Conservation (phyloP, 1,140 invertebrate genomes). For the Tetramorium alpestre region DNA sequence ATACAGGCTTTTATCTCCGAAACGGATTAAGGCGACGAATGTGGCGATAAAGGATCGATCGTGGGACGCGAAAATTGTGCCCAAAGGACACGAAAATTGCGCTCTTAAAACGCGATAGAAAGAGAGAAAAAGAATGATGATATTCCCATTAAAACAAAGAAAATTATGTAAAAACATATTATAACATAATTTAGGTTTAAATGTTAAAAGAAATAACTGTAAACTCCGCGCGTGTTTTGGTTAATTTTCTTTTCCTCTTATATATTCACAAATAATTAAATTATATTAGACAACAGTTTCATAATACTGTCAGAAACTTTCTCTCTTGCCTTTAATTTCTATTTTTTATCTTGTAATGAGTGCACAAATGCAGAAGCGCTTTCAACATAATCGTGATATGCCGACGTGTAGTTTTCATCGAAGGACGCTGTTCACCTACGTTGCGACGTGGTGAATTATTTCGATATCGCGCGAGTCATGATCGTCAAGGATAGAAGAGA, state of each 20-base stretch:
- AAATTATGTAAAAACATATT: neutral
- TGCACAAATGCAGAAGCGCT: neutral
- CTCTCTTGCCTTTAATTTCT: neutral
- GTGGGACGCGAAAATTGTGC: slow-evolving; percentile 15
- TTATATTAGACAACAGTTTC: neutral
- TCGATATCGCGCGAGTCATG: slow-evolving; percentile 2
- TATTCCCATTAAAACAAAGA: neutral
- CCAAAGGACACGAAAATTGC: slow-evolving; percentile 25
- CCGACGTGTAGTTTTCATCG: neutral
- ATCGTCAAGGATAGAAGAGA: neutral
- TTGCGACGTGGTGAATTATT: slow-evolving; percentile 16
- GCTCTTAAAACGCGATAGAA: neutral
- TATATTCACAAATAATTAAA: neutral
- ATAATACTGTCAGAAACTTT: neutral
- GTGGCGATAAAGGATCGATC: slow-evolving; percentile 55
- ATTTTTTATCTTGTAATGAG: neutral
- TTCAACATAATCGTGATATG: neutral
- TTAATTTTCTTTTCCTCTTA: neutral
- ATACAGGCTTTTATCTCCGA: slow-evolving; percentile 50
- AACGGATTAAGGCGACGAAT: slow-evolving; percentile 49
- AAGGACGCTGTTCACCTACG: neutral
- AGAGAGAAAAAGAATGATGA: neutral
- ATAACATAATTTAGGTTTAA: neutral
- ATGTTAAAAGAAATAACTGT: neutral
- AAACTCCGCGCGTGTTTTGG: neutral